phyloP scores from a whole-genome alignment of 2,797 vertebrate species.

The Pseudomugil tenellus region DNA sequence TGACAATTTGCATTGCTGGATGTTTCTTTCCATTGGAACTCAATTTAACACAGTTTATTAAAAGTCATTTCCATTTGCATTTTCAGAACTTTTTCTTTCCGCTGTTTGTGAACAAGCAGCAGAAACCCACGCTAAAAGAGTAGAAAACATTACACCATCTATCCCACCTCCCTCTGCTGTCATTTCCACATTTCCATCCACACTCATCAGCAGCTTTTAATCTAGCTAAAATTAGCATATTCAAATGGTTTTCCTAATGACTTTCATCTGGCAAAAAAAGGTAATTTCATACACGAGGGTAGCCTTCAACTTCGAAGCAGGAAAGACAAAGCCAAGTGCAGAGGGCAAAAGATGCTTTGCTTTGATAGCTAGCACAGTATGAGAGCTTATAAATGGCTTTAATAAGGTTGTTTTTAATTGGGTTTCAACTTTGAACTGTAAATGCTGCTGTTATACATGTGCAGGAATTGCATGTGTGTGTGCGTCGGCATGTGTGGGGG shows the following conservation, averaged over 20 bases:
- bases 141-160: conserved; percentile 6
- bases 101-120: background rate
- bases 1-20: background rate
- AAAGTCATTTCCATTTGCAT: background rate
- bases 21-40: background rate
- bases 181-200: conserved; percentile 29
- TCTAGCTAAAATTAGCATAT: conserved; percentile 73
- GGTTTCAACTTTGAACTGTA: conserved; percentile 67
- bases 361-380: conserved; percentile 29
- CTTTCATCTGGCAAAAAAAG: conserved; percentile 71
- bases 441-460: conserved; percentile 8
- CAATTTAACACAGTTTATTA: background rate
- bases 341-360: conserved; percentile 29
- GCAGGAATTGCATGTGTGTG: background rate
- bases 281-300: conserved; percentile 70
- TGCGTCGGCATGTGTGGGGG: background rate
- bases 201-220: conserved; percentile 74
- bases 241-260: conserved; percentile 76
- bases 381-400: conserved; percentile 20
- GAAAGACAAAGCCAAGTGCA: conserved; percentile 53
- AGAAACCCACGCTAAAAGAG: background rate
- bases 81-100: background rate
- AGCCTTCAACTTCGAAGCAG: conserved; percentile 58
- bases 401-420: conserved; percentile 59
- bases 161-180: background rate